Evolutionary conservation across 2,797 vertebrate genomes (phyloP).

Genomic region (Chelonia mydas): DNA sequence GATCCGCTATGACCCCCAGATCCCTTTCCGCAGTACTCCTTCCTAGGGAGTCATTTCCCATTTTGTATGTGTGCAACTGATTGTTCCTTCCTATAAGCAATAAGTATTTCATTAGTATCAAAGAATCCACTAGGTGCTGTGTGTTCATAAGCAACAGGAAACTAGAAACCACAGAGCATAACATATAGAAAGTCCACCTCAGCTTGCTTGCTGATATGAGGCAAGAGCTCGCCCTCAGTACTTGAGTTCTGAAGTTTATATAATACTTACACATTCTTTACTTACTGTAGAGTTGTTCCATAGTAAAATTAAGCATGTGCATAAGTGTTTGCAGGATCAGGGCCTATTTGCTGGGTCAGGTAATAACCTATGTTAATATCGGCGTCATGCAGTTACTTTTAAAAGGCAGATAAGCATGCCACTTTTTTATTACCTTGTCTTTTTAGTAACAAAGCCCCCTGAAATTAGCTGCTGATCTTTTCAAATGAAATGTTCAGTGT

Average conservation of each 20-base stretch:
- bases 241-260: rapidly evolving
- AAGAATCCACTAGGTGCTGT: not conserved
- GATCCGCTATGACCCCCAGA: no score
- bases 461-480: not conserved
- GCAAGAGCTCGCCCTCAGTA: not conserved
- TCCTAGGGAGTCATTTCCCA: no score
- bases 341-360: no score
- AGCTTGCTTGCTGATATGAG: not conserved
- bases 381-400: not conserved
- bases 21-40: no score
- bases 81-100: not conserved
- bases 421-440: not conserved
- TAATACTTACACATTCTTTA: not conserved
- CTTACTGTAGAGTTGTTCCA: not conserved
- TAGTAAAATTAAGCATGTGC: rapidly evolving
- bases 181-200: not conserved
- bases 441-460: not conserved
- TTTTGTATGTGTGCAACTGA: no score
- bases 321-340: rapidly evolving
- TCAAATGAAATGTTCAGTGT: not conserved
- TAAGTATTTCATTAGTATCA: constrained; percentile 48
- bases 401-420: not conserved
- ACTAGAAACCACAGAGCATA: not conserved
- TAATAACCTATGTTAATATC: not conserved
- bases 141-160: not conserved